Evolutionary conservation across 2,888 invertebrate genomes (phyloP), one percentile per base, ranked within the genome.

Genomic region (Tiphia femorata): DNA sequence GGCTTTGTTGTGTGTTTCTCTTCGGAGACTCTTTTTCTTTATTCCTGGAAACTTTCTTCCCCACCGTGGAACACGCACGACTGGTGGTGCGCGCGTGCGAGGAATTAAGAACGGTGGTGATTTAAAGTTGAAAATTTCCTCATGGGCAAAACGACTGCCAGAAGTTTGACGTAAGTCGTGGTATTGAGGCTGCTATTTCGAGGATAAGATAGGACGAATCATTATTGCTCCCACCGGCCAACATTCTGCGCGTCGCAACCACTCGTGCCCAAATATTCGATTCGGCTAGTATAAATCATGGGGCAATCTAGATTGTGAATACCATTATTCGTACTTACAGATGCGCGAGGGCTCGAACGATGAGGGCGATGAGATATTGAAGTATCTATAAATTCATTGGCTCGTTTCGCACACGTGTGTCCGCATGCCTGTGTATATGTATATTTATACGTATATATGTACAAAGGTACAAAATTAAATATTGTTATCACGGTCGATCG

Each of bases 131-230:
- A 19, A n/a, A 20, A 21, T 53, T 47, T 53, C 29, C 35, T 48
- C 64, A 64, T 49, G 53, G 38, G 49, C 43, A 19, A 57, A 43
- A 29, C 33, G 55, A 52, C 49, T 70, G 75, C 70, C 73, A 73
- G 73, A 58, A 57, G 58, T 65, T 73, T 73, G 70, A 72, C 72
- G 72, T 52, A 72, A 71, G 65, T 63, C 52, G 58, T 49, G 58
- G 65, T 73, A 76, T 75, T 71, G 72, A 63, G 76, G 70, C 52
- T 72, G 64, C 70, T 76, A 76, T 76, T 76, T 76, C 62, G 64
- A 73, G 73, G 57, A 55, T 64, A 44, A 54, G 44, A 66, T 49
- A 50, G 59, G 60, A 56, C 29, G 58, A 54, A 67, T 53, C 53
- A 63, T 65, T 66, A 48, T 64, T 53, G 54, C 42, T 14, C 14